Evolutionary conservation across 1,140 invertebrate genomes (phyloP).

Genomic region (Apis florea): DNA sequence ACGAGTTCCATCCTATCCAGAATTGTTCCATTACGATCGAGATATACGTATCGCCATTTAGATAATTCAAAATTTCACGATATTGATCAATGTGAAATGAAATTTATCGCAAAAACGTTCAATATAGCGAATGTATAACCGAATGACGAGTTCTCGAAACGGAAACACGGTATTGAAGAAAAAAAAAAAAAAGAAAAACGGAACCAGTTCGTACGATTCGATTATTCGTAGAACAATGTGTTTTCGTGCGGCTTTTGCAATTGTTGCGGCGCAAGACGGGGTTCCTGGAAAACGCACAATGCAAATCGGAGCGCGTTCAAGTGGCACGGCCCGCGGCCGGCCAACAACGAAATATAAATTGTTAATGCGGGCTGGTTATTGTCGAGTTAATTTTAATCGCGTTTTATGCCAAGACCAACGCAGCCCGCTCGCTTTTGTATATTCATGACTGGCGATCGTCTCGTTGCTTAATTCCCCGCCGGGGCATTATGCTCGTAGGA

Average conservation of each 20-base stretch:
- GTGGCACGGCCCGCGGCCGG: background rate
- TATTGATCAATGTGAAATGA: too few species aligned
- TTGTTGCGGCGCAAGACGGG: background rate
- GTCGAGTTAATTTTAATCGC: slow-evolving; percentile 52
- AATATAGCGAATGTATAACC: too few species aligned
- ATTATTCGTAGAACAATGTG: slow-evolving; percentile 41
- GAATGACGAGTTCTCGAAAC: too few species aligned
- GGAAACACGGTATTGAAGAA: background rate
- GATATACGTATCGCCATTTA: too few species aligned
- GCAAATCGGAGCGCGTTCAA: background rate
- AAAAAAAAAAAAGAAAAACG: background rate
- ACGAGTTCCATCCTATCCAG: too few species aligned
- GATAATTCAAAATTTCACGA: too few species aligned
- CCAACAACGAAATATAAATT: slow-evolving; percentile 38
- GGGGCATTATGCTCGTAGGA: slow-evolving; percentile 27
- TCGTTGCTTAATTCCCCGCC: slow-evolving; percentile 50
- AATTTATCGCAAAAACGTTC: too few species aligned
- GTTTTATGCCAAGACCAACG: slow-evolving; percentile 50
- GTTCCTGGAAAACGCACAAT: slow-evolving; percentile 27
- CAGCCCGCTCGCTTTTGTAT: slow-evolving; percentile 36
- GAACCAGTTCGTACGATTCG: background rate
- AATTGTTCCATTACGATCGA: too few species aligned
- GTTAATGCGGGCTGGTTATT: slow-evolving; percentile 47
- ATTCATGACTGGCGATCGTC: slow-evolving; percentile 53
- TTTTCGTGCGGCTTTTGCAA: slow-evolving; percentile 13